Base-by-base conservation (phyloP, 2,888 invertebrate species). In the Ichneumoninae sp. region DNA sequence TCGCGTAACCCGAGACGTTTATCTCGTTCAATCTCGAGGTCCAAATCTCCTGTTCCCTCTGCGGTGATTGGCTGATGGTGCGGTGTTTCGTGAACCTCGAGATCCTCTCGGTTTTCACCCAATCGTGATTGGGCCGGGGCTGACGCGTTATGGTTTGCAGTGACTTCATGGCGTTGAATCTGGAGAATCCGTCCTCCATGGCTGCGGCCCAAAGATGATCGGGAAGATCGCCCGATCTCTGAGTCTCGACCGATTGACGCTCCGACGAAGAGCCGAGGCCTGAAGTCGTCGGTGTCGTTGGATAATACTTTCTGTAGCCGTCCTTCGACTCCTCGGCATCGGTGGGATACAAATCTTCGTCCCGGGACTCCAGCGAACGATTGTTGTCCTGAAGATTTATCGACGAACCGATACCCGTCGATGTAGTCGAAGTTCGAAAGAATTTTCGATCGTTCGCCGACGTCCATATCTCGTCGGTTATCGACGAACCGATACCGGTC, bases 391-490 rank as follows among this genome's bases (percentile, higher is more conserved):
- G 91, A 0, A 92, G 89, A 82, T 92, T 92, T 74, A 92, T 69
- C 16, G 91, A 92, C 30, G 92, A 92, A 3, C 91, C 92, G 77
- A 92, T 90, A 1, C 91, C 91, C 40, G 92, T 92, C 68, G 92
- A 92, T 8, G 91, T 89, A 36, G 91, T 92, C 76, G 92, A 91
- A 0, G 91, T 90, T 26, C 91, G 91, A 75, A 89, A 90, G 87
- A 90, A 91, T 75, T 91, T 90, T 50, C 90, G 88, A 57, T 91
- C 91, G 86, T 86, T 90, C 69, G 90, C 89, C 75, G 90, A 89
- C 68, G 92, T 92, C 92, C 92, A 92, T 87, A 92, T 92, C 80
- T 92, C 92, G 84, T 91, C 92, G 47, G 89, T 89, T 81, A 90
- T 88, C 81, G 91, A 91, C 13, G 91, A 90, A 71, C 88, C 91